These are phyloP conservation scores for Philereme vetulata DNA, from an alignment of 2,888 invertebrate genomes.

Conservation along the genomic window DNA sequence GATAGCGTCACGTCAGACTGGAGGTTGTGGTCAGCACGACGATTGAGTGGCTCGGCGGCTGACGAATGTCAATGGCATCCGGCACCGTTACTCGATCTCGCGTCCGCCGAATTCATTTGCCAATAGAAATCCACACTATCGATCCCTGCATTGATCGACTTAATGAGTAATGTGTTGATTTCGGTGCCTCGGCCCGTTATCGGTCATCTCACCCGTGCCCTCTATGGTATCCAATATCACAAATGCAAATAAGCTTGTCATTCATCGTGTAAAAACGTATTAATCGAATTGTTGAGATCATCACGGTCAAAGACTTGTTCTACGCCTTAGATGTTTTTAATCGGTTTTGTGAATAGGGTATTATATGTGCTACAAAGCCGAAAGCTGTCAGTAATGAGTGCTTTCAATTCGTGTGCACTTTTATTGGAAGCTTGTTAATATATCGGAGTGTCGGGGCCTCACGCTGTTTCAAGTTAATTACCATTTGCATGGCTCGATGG, in stretches of 20 bases:
- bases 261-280: constrained; percentile 57
- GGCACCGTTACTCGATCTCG: constrained; percentile 80
- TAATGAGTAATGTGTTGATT: constrained; percentile 74
- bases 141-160: constrained; percentile 71
- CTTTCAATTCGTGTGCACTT: constrained; percentile 55
- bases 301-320: constrained; percentile 66
- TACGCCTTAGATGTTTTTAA: constrained; percentile 47
- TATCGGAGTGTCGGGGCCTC: constrained; percentile 55
- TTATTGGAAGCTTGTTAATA: constrained; percentile 67
- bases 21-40: constrained; percentile 43
- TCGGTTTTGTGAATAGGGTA: constrained; percentile 50
- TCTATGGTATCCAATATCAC: constrained; percentile 45
- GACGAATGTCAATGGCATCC: constrained; percentile 82
- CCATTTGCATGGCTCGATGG: constrained; percentile 67
- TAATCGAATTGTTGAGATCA: constrained; percentile 60
- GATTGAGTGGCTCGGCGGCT: constrained; percentile 54
- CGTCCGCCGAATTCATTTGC: constrained; percentile 80
- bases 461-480: constrained; percentile 64
- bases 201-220: constrained; percentile 64
- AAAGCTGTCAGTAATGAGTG: constrained; percentile 57
- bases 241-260: constrained; percentile 48
- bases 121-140: constrained; percentile 73
- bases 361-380: constrained; percentile 55
- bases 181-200: constrained; percentile 66
- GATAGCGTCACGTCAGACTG: constrained; percentile 44